Evolutionary conservation across 2,888 invertebrate genomes (phyloP), one percentile per base, ranked within the genome.

Genomic region (Apamea epomidion): DNA sequence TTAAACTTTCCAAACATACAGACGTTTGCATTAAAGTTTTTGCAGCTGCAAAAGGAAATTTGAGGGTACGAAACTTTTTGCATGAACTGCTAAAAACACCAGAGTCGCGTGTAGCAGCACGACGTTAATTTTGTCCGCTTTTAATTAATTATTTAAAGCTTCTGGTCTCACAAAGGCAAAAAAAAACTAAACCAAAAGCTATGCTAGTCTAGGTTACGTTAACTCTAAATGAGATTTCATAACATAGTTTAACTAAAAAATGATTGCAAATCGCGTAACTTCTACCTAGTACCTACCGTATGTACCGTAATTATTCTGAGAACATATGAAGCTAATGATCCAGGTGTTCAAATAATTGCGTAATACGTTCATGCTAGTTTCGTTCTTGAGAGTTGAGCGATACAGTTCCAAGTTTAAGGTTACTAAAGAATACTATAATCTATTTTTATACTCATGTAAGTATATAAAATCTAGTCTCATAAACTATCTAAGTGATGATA

Each of bases 401-500:
- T 48, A 45, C 85, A 29, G 37, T 74, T 14, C 25, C 75, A 88
- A 88, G 83, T 88, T 88, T 86, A 86, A 86, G 87, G 87, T 77
- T 88, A 86, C 75, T 58, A 73, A 81, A 65, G 62, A 73, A 70
- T 67, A 81, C 71, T 76, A 60, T 67, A 62, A 18, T 54, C 81
- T 88, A 80, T 88, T 85, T 74, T 42, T 58, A 88, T 74, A 67
- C 65, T 73, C 48, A 32, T 73, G 32, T n/a, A n/a, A n/a, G n/a
- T 78, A n/a, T 83, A 74, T 42, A 72, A 42, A 76, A 67, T 82
- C 58, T 70, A 82, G 71, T 77, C 82, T 82, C 45, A 73, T 76
- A 76, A 86, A 85, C 76, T 70, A 75, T 73, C 18, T 21, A 58
- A 81, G 58, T 74, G 51, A 88, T 82, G 65, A 51, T 85, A 83